phyloP scores from a whole-genome alignment of 2,113 vertebrate species.

The Machaerirhynchus nigripectus region DNA sequence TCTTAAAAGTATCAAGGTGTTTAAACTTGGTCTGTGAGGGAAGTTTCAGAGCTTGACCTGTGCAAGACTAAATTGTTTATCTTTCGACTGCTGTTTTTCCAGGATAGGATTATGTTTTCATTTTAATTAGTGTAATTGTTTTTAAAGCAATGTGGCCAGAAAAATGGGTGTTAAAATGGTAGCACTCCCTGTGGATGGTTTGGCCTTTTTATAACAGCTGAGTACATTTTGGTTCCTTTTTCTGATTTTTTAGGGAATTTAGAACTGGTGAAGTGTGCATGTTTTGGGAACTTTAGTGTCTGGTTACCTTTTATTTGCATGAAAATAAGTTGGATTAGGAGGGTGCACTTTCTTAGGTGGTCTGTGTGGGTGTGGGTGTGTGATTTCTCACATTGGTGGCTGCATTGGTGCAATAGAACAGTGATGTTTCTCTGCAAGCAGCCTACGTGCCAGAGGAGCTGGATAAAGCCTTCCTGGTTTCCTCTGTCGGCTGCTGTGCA shows the following conservation, averaged over 20 bases:
- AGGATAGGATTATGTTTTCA: not conserved
- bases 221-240: not conserved
- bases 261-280: not conserved
- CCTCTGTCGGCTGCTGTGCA: not conserved
- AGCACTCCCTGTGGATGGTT: not conserved
- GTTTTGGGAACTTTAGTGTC: not conserved
- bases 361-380: not conserved
- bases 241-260: not conserved
- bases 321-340: not conserved
- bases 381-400: not conserved
- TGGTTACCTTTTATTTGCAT: not conserved
- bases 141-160: not conserved
- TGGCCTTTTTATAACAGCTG: not conserved
- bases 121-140: not conserved
- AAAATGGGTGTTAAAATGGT: not conserved
- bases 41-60: not conserved
- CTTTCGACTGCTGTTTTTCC: not conserved
- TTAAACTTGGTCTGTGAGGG: constrained; percentile 20
- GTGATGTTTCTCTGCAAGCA: not conserved
- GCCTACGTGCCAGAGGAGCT: not conserved
- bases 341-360: not conserved
- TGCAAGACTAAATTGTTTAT: constrained; percentile 48
- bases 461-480: not conserved
- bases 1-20: constrained; percentile 58
- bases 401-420: not conserved